Evolutionary conservation across 2,888 invertebrate species (phyloP), one percentile per base, ranked within the genome.

Genomic region (Neoascia interrupta): DNA sequence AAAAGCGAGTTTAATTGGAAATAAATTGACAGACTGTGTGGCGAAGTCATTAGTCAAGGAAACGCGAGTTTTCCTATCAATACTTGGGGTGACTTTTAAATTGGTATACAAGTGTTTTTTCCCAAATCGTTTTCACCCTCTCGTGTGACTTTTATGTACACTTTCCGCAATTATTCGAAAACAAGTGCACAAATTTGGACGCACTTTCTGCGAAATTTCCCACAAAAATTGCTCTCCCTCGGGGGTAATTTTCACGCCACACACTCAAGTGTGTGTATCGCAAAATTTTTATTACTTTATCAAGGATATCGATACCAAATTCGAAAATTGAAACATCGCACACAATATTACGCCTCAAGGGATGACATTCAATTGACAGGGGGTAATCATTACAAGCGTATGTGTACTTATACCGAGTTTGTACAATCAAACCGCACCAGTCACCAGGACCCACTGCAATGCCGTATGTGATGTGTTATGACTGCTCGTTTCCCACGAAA

Each of bases 241-340:
- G 73, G 73, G 79, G 31, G 79, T 73, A 56, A 79, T 72, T 66
- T 61, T 47, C 54, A 43, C 47, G 60, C 58, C 60, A 49, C 79
- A 66, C 66, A 18, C 54, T 61, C 66, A 79, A 66, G 54, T 68
- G 53, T 43, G 51, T 58, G 23, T 34, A 19, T 39, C 45, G 53
- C 41, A 54, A 54, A 49, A 47, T 31, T 72, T 66, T 56, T 73
- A 72, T 72, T 31, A 41, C 76, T 68, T 61, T 79, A 66, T 79
- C 61, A 34, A 60, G 45, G 79, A 73, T 61, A 79, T 79, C 18
- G 79, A 79, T 68, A 73, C 34, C 47, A 54, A 49, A 56, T 73
- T 79, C 61, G 73, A 79, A 60, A 73, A 73, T 72, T 73, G 79
- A 72, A 79, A 70, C 64, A 53, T 68, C 61, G 63, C 64, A 70